phyloP scores from a whole-genome alignment of 2,113 vertebrate genomes.

The Polypterus senegalus region DNA sequence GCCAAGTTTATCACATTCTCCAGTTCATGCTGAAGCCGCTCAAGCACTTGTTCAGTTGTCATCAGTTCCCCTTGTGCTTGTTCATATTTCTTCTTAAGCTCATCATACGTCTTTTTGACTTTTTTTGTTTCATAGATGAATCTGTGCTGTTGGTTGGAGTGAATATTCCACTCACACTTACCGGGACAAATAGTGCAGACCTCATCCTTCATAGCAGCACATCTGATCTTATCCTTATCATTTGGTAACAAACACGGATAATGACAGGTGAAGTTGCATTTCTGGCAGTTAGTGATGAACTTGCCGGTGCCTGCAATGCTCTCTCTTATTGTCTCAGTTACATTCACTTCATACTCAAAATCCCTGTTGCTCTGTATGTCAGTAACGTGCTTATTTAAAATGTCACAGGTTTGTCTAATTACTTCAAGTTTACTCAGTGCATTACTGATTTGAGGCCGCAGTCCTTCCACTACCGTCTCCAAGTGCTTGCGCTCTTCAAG shows the following conservation, averaged over 20 bases:
- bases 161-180: slow-evolving; percentile 14
- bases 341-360: slow-evolving; percentile 22
- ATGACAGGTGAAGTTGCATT: slow-evolving; percentile 22
- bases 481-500: slow-evolving; percentile 22
- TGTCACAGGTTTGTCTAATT: slow-evolving; percentile 16
- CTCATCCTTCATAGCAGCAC: slow-evolving; percentile 17
- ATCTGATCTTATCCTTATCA: slow-evolving; percentile 6
- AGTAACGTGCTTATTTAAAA: slow-evolving; percentile 16
- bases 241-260: slow-evolving; percentile 15
- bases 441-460: slow-evolving; percentile 24
- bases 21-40: slow-evolving; percentile 13
- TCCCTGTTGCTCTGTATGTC: slow-evolving; percentile 17
- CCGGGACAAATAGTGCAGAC: slow-evolving; percentile 18
- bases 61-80: slow-evolving; percentile 17
- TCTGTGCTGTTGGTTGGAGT: slow-evolving; percentile 11
- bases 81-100: slow-evolving; percentile 24
- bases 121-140: slow-evolving; percentile 19
- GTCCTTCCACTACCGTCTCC: slow-evolving; percentile 15
- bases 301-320: not conserved
- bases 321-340: slow-evolving; percentile 7
- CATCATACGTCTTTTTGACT: slow-evolving; percentile 15
- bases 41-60: slow-evolving; percentile 15
- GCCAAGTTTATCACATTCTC: not conserved
- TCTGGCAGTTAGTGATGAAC: slow-evolving; percentile 18
- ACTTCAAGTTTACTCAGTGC: slow-evolving; percentile 21